Evolutionary conservation across 2,113 vertebrate genomes (phyloP), one percentile per base, ranked within the genome.

Genomic region (Podarcis raffonei): DNA sequence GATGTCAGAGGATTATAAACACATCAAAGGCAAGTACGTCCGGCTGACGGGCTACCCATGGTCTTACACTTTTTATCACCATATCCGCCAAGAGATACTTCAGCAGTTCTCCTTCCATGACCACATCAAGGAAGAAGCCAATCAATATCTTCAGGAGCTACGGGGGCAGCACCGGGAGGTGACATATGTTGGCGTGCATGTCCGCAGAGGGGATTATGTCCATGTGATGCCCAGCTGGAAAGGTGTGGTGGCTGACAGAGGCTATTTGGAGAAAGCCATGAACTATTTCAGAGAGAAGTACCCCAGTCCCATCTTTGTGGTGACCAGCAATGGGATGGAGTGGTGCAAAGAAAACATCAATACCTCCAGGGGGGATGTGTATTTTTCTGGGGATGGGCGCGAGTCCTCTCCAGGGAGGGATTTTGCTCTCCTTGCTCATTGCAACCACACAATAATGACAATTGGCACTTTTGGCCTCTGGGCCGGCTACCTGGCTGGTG

Each of bases 61-160:
- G 39, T 96, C 96, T n/a, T 97, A 94, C 93, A 97, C 96, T 1
- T 96, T 96, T 79, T 97, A 91, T 89, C 94, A 97, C 74, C 95
- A 97, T 2, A 71, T 97, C 32, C 91, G 87, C 4, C 86, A 90
- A 1, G 95, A 94, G 90, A 95, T 96, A 82, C 92, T 69, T 18
- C 62, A 57, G 0, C 94, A 97, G 62, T 97, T 96, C 84, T 91
- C 95, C 23, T 89, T 97, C 39, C 95, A 96, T 0, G 87, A 92
- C 13, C 92, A 96, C 15, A 15, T 91, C 81, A 87, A 81, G 32
- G 8, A 89, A 35, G 85, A 93, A 27, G 48, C 37, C 79, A 87
- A 81, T 72, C 71, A 9, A 32, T 82, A 85, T 27, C 84, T 92
- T 25, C 42, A 11, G 23, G 6, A 48, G 2, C 23, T 92, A 37